Conservation (phyloP, 2,888 invertebrate genomes). For the Drosophila borealis region DNA sequence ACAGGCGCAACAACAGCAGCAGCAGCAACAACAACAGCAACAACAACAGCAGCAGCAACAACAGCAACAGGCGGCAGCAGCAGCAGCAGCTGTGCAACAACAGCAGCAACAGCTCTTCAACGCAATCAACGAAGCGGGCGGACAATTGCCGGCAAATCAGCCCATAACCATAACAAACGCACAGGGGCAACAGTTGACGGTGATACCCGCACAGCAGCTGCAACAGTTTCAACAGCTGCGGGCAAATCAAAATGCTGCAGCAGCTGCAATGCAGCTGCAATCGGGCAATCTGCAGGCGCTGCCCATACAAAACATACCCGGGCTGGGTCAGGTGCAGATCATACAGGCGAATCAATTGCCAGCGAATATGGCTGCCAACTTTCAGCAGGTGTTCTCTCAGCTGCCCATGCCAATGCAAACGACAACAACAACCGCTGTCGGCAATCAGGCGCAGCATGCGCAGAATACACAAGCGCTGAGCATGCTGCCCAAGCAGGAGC, state of each 20-base stretch:
- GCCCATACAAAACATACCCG: conserved; percentile 91
- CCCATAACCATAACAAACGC: conserved; percentile 91
- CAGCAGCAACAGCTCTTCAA: conserved; percentile 82
- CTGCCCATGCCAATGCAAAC: conserved; percentile 63
- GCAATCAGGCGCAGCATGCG: conserved; percentile 58
- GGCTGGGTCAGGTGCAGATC: conserved; percentile 91
- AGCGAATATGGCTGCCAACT: conserved; percentile 82
- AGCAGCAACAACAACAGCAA: conserved; percentile 69
- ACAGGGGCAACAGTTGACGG: conserved; percentile 92
- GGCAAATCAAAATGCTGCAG: conserved; percentile 67
- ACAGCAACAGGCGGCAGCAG: conserved; percentile 57
- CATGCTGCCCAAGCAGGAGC: conserved; percentile 81
- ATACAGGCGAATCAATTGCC: conserved; percentile 85
- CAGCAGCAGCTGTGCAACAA: conserved; percentile 62
- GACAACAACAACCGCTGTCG: conserved; percentile 7
- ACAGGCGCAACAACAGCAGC: conserved; percentile 59
- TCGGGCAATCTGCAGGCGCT: conserved; percentile 87
- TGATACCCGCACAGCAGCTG: conserved; percentile 90
- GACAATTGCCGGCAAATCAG: conserved; percentile 85
- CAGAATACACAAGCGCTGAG: conserved; percentile 53
- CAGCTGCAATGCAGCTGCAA: conserved; percentile 80
- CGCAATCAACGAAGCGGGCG: conserved; percentile 79
- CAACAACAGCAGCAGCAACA: conserved; percentile 30
- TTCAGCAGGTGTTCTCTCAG: conserved; percentile 77
- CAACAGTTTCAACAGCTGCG: conserved; percentile 83